phyloP scores from a whole-genome alignment of 2,113 vertebrate genomes.

The Oreochromis niloticus region DNA sequence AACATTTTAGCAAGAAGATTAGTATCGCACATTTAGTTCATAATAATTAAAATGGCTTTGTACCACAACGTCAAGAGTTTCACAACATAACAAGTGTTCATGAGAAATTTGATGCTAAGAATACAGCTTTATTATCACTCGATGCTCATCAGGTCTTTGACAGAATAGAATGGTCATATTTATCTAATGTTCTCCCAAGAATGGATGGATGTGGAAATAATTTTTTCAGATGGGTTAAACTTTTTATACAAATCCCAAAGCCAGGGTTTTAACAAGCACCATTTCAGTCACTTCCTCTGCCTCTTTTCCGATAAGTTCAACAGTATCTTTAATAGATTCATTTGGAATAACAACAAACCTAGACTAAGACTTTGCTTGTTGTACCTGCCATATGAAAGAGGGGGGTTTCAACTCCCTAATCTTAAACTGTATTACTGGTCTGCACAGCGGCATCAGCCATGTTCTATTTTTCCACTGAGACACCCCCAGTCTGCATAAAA shows the following conservation, averaged over 20 bases:
- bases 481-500: neutral
- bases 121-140: neutral
- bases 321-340: neutral
- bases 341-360: neutral
- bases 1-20: neutral
- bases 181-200: fast-evolving
- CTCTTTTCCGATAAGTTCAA: neutral
- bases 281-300: neutral
- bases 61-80: neutral
- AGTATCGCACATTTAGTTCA: neutral
- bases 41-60: neutral
- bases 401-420: neutral
- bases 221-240: neutral
- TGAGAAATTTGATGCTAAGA: neutral
- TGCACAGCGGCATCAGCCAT: neutral
- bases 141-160: neutral
- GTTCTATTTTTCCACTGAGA: neutral
- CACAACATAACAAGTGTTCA: neutral
- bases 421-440: neutral
- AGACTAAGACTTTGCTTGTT: neutral
- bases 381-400: neutral
- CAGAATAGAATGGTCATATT: neutral
- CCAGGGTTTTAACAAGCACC: neutral
- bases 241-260: neutral
- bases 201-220: neutral